phyloP scores from a whole-genome alignment of 2,797 vertebrate species.

The Falco cherrug region DNA sequence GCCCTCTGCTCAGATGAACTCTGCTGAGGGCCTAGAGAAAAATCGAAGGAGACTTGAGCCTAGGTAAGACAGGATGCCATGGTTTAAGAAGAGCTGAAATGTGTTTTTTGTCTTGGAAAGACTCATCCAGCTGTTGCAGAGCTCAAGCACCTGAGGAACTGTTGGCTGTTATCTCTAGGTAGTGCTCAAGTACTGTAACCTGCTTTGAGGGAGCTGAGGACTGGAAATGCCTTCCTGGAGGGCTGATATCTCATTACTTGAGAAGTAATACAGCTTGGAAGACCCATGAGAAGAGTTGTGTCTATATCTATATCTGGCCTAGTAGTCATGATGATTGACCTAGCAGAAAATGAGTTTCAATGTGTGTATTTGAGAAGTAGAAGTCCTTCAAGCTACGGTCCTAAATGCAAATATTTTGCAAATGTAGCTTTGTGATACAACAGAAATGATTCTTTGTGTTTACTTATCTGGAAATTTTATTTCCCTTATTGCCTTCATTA shows the following conservation, averaged over 20 bases:
- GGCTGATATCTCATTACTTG: neutral
- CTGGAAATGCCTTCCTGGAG: neutral
- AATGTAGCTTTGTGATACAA: neutral
- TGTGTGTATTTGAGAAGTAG: neutral
- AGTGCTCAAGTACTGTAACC: neutral
- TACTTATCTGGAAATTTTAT: neutral
- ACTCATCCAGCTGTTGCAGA: neutral
- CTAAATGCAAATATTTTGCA: neutral
- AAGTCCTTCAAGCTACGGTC: neutral
- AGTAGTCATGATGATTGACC: neutral
- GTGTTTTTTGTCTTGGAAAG: neutral
- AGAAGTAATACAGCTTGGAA: neutral
- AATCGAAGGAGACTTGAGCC: neutral
- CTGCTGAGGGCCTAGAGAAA: neutral
- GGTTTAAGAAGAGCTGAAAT: neutral
- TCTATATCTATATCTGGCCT: neutral
- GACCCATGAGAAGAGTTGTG: neutral
- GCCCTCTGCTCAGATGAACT: neutral
- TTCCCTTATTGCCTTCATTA: neutral
- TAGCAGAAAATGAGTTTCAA: neutral
- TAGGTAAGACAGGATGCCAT: neutral
- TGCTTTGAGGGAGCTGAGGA: neutral
- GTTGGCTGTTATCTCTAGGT: neutral
- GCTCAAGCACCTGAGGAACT: neutral
- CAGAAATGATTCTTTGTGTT: neutral